Evolutionary conservation across 1,140 invertebrate species (phyloP).

Genomic region (Phymorhynchus buccinoides): DNA sequence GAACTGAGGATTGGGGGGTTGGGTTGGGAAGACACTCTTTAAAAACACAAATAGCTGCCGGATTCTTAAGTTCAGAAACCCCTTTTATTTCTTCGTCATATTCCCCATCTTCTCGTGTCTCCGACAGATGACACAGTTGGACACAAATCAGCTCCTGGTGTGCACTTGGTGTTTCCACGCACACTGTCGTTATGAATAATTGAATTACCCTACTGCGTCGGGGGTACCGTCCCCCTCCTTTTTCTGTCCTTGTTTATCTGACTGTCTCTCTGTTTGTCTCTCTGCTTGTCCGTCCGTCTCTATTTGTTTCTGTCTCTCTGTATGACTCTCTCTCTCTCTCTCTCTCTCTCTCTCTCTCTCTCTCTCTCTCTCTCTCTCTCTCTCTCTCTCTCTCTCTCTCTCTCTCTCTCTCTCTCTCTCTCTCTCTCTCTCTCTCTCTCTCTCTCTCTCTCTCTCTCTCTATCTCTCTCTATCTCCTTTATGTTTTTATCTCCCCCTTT

Average conservation of each 20-base stretch:
- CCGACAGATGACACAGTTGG: conserved; percentile 42
- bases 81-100: no score
- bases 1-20: neutral
- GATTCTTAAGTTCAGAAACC: neutral
- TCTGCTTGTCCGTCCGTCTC: no score
- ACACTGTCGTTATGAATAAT: conserved; percentile 37
- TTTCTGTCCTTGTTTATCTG: neutral
- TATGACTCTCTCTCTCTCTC: neutral
- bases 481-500: no score
- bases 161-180: conserved; percentile 13
- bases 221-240: neutral
- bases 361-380: neutral
- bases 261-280: no score
- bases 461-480: no score
- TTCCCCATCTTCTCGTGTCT: neutral
- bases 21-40: neutral
- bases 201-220: conserved; percentile 30
- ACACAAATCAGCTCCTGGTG: conserved; percentile 37
- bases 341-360: neutral
- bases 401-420: no score
- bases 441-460: no score
- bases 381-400: neutral
- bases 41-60: neutral
- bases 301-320: no score
- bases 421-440: no score